Evolutionary conservation across 30 jellyfish, hydroid and myxozoan genomes (phyloP), one percentile per base, ranked within the genome.

Genomic region (Hydra vulgaris): DNA sequence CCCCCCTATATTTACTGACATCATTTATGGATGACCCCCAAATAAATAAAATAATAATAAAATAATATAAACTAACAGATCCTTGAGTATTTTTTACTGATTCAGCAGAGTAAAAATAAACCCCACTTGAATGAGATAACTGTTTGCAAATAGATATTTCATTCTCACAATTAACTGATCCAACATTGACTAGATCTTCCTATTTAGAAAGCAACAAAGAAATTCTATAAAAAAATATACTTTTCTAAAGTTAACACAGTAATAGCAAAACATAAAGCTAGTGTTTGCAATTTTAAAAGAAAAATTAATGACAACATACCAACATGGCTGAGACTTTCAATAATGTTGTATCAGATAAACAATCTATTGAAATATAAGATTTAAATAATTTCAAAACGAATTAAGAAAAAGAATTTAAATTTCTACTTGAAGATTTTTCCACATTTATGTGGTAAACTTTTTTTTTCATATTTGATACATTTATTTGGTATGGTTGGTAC

Each of bases 101-200:
- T 0, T 85, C 90, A 20, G 74, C 73, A 70, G 89, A 81, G 72
- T 85, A 90, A 67, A 75, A 90, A 21, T 85, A 83, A 21, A 82
- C 95, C 7, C 94, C 94, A 26, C 88, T 75, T 7, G 94, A 26
- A n/a, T 81, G 89, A 19, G 89, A 93, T 55, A 90, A 83, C 17
- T 53, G 83, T 26, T 66, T 76, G 87, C 97, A 90, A 17, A 85
- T 54, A 19, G 72, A 66, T 18, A 73, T 73, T 24, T 90, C 88
- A 21, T 40, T 69, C 0, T 80, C 66, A 81, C 97, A 90, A 68
- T 90, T 86, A 0, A 77, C 94, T 66, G 74, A 79, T 8, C 95
- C 87, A 21, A 90, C 97, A 20, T 26, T 72, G 25, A 82, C 97
- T 4, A 90, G 90, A 72, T 90, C 86, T 71, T 90, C 97, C 97